Base-by-base conservation (phyloP, 2,888 invertebrate genomes). In the Apodemia hepburni region DNA sequence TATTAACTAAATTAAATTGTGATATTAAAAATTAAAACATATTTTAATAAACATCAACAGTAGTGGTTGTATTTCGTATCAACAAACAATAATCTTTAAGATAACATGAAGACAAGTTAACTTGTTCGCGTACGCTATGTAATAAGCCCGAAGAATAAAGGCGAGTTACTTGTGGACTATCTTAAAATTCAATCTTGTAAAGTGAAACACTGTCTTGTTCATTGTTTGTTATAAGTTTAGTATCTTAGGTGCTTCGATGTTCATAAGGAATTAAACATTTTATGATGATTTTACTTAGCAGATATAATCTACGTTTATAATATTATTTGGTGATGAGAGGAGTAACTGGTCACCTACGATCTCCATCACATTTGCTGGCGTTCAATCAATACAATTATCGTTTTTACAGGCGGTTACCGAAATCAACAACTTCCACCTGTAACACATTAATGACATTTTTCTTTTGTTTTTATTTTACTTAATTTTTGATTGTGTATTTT, bases 91-190 rank as follows among this genome's bases (percentile, higher is more conserved):
- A 86, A 90, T 90, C 89, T 85, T 72, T 63, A 72, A 77, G 88
- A 88, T 87, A 88, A 85, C 78, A 74, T 75, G 77, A 77, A 83
- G 84, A 90, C 90, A 89, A 87, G 87, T 87, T 87, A 87, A 88
- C 86, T 89, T 84, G 83, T 76, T 79, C 79, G 72, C 73, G 81
- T 78, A 78, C 80, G 77, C 82, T 80, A 81, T 69, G 72, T 87
- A 87, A 88, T 86, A 86, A 87, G 84, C 77, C 73, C 69, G 74
- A 72, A 72, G 82, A 81, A 82, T 83, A 82, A 80, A 83, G 82
- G 81, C 71, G 69, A 68, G 69, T 81, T 80, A 84, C 84, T 54
- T n/a, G 85, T 83, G 82, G 79, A 80, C 79, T 87, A 89, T 89
- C 89, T 78, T 68, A 70, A 74, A 76, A 78, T 76, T 75, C 74